phyloP scores from a whole-genome alignment of 2,888 invertebrate genomes.

The Habrosyne pyritoides region DNA sequence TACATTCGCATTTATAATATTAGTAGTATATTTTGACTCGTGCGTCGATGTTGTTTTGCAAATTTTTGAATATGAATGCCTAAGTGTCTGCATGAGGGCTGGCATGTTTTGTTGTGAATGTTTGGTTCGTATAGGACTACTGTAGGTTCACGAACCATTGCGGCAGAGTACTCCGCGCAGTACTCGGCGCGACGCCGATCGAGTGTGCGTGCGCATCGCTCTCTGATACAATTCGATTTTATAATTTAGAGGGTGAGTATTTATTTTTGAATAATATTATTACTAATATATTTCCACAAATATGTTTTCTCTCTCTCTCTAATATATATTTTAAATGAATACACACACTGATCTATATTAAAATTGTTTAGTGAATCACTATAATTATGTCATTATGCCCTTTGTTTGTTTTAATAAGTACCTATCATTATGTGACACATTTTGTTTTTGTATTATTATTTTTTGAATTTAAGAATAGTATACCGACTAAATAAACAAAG shows the following conservation, averaged over 20 bases:
- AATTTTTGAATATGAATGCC: conserved; percentile 14
- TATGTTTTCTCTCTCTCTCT: too few relatives aligned
- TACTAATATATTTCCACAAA: neutral
- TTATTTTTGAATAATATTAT: neutral
- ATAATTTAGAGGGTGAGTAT: neutral
- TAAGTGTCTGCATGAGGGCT: conserved; percentile 17
- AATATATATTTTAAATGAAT: too few relatives aligned
- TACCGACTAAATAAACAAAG: too few relatives aligned
- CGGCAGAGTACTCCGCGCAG: conserved; percentile 25
- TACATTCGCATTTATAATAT: too few relatives aligned
- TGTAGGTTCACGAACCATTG: neutral
- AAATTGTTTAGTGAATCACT: neutral
- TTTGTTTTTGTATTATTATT: neutral
- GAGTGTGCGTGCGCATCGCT: conserved; percentile 29
- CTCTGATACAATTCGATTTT: neutral
- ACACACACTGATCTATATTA: too few relatives aligned
- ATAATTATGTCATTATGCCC: neutral
- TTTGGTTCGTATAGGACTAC: conserved; percentile 26
- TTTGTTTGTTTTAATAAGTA: neutral
- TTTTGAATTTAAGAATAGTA: too few relatives aligned
- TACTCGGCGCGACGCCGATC: conserved; percentile 20
- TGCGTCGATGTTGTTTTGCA: neutral
- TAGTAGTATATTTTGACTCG: neutral
- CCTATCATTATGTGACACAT: neutral
- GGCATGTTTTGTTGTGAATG: conserved; percentile 18